Conservation (phyloP, 2,888 invertebrate genomes). For the Cryptophagus acutangulus region DNA sequence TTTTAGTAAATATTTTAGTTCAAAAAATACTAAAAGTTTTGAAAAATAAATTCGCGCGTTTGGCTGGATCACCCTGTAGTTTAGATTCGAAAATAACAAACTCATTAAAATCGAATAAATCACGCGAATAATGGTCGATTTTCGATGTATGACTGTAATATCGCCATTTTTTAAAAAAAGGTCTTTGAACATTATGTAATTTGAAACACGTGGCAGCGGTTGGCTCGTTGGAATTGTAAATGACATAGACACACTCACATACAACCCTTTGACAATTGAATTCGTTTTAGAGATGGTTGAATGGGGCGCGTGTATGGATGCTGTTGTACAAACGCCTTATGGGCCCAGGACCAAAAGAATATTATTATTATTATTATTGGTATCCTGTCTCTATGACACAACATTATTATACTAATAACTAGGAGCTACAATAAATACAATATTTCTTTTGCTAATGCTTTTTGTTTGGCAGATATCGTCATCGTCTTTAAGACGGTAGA, state of each 20-base stretch:
- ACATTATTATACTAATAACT: conserved; percentile 4
- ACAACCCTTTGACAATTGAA: conserved; percentile 40
- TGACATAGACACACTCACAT: conserved; percentile 24
- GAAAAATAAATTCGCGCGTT: too few species aligned
- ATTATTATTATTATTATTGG: too few species aligned
- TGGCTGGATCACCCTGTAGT: too few species aligned
- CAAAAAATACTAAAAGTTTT: too few species aligned
- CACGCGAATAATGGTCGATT: too few species aligned
- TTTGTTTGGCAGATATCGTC: too few species aligned
- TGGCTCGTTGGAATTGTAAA: conserved; percentile 42
- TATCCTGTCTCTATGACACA: too few species aligned
- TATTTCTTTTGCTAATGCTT: not conserved
- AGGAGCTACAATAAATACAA: not conserved
- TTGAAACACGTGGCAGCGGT: conserved; percentile 42
- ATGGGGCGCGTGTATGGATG: conserved; percentile 34
- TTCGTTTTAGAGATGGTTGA: conserved; percentile 34
- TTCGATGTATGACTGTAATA: too few species aligned
- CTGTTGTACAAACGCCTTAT: conserved; percentile 14
- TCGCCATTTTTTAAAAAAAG: conserved; percentile 38
- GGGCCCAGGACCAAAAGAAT: conserved; percentile 8
- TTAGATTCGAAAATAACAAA: too few species aligned
- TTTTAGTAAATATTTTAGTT: too few species aligned
- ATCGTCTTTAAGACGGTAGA: too few species aligned
- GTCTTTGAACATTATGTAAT: conserved; percentile 38
- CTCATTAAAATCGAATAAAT: too few species aligned